Percentiles rank a stretch among this genome's conserved stretches.
phyloP scores from a whole-genome alignment of 2,113 vertebrate genomes.

The Rhinichthys klamathensis region DNA sequence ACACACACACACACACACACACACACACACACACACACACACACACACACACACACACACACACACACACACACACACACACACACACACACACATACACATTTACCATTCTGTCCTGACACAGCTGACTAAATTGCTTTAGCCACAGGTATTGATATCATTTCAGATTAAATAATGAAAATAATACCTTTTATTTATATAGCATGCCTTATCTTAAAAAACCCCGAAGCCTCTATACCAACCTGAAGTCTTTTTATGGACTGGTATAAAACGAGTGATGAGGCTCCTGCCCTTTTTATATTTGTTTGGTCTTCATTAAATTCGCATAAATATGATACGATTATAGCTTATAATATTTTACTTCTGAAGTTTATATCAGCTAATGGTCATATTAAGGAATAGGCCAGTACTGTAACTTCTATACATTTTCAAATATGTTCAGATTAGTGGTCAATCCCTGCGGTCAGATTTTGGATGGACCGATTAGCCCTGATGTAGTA shows the following conservation, averaged over 20 bases:
- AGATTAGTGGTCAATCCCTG: not conserved
- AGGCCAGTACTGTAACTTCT: not conserved
- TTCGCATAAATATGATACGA: not conserved
- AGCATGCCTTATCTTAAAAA: not conserved
- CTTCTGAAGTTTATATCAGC: not conserved
- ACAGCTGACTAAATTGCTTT: not conserved
- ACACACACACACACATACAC: not conserved
- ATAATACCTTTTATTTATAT: not conserved
- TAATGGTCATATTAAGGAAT: not conserved
- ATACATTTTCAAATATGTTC: not conserved
- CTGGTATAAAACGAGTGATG: not conserved
- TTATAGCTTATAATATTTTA: not conserved
- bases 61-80: not conserved
- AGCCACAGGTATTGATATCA: not conserved
- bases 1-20: no score
- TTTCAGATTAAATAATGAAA: not conserved
- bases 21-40: no score
- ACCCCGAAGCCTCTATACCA: not conserved
- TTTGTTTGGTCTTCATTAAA: not conserved
- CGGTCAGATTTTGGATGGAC: not conserved
- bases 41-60: not conserved
- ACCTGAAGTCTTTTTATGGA: not conserved
- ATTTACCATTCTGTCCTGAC: not conserved
- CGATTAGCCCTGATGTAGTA: not conserved
- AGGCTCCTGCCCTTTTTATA: not conserved